Conservation (phyloP, 2,888 invertebrate species). For the Diarsia mendica region DNA sequence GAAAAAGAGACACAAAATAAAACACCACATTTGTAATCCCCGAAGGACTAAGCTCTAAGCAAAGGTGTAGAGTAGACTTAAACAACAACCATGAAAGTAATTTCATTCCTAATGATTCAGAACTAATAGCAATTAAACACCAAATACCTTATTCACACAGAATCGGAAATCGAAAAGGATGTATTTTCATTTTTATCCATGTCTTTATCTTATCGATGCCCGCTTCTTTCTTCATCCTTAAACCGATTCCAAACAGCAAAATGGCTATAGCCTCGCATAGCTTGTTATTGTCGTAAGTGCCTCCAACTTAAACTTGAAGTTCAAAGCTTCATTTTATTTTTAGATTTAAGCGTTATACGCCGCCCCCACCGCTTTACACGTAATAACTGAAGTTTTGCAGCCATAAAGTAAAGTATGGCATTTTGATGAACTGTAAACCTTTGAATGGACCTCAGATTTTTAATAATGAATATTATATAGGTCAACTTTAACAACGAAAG, state of each 20-base stretch:
- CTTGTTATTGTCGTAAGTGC: slow-evolving; percentile 69
- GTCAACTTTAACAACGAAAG: slow-evolving; percentile 12
- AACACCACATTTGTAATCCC: not conserved
- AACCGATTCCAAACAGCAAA: slow-evolving; percentile 36
- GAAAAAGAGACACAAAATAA: not conserved
- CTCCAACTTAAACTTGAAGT: slow-evolving; percentile 66
- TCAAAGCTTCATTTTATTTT: slow-evolving; percentile 65
- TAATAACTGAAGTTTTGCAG: slow-evolving; percentile 57
- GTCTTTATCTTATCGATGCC: not conserved
- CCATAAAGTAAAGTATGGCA: slow-evolving; percentile 36
- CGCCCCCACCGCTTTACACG: slow-evolving; percentile 24
- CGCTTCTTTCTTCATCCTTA: slow-evolving; percentile 37
- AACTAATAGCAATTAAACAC: not conserved
- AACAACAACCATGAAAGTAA: not conserved
- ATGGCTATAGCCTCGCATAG: slow-evolving; percentile 62
- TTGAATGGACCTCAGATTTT: slow-evolving; percentile 26
- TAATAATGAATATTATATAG: slow-evolving; percentile 33
- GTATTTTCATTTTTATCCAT: not conserved
- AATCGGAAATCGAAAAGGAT: not conserved
- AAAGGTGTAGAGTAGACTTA: not conserved
- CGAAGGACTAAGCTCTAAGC: not conserved
- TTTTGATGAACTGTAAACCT: slow-evolving; percentile 45
- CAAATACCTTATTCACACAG: not conserved
- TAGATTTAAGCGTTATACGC: slow-evolving; percentile 51
- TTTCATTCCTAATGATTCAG: not conserved